Percentiles rank a stretch among this genome's conserved stretches.
Evolutionary conservation across 2,113 vertebrate species (phyloP).

Genomic region (Malurus cyaneus): DNA sequence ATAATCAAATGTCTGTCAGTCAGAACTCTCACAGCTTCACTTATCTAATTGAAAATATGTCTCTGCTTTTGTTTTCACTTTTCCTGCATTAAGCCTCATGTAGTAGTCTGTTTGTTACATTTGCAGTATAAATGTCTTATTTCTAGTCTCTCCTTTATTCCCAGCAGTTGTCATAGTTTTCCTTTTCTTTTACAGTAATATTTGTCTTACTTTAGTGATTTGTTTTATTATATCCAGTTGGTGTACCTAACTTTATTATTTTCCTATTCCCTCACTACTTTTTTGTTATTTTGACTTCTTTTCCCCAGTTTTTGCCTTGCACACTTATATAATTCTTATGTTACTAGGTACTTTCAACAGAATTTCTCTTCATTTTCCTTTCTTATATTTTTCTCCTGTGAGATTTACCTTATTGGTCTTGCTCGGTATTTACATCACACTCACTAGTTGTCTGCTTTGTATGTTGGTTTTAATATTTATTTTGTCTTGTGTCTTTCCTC

Average conservation of each 20-base stretch:
- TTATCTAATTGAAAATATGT: constrained; percentile 10
- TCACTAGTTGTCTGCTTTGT: background rate
- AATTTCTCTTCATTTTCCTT: constrained; percentile 2
- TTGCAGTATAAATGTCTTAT: background rate
- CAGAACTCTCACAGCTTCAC: background rate
- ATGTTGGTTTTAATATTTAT: constrained; percentile 16
- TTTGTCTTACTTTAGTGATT: constrained; percentile 19
- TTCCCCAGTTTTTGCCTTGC: background rate
- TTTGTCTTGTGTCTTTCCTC: background rate
- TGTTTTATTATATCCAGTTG: background rate
- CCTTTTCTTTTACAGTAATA: background rate
- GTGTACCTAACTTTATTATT: background rate
- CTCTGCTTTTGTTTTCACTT: constrained; percentile 9
- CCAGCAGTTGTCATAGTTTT: background rate
- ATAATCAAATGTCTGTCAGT: constrained; percentile 13
- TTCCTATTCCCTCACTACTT: background rate
- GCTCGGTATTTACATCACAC: background rate
- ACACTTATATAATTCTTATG: background rate
- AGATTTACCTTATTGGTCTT: background rate
- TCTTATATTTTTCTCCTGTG: background rate
- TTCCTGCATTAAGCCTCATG: background rate
- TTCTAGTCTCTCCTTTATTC: background rate
- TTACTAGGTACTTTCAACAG: background rate
- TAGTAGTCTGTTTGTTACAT: background rate
- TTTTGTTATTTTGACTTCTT: background rate